Evolutionary conservation across 1,140 invertebrate species (phyloP).

Genomic region (Coenobita brevimanus): DNA sequence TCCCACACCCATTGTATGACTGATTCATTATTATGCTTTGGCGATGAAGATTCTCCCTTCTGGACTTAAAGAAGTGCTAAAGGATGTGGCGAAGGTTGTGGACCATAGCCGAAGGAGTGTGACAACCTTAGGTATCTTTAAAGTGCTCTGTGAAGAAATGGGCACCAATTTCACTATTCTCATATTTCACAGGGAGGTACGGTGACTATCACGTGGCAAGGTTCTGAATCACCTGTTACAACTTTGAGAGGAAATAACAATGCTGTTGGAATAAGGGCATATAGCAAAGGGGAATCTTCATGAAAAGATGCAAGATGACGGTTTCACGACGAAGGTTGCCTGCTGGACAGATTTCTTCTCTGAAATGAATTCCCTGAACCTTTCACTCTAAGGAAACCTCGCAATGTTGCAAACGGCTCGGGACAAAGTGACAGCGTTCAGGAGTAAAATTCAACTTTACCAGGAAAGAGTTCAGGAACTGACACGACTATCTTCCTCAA

Average conservation of each 20-base stretch:
- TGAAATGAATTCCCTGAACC: not conserved
- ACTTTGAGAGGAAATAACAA: slow-evolving; percentile 27
- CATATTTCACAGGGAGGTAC: slow-evolving; percentile 18
- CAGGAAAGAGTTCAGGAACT: not conserved
- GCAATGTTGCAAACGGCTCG: not conserved
- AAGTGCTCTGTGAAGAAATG: slow-evolving; percentile 19
- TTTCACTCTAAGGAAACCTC: not conserved
- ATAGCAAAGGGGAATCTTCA: slow-evolving; percentile 1
- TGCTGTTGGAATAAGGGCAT: slow-evolving; percentile 5
- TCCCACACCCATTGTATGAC: too few relatives aligned
- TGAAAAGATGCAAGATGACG: slow-evolving; percentile 21
- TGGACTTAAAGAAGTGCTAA: slow-evolving; percentile 18
- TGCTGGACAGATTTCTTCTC: not conserved
- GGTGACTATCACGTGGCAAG: slow-evolving; percentile 12
- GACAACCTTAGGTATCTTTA: slow-evolving; percentile 3
- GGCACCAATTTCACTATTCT: not conserved
- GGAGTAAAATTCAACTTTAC: too few relatives aligned
- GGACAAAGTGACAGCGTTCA: not conserved
- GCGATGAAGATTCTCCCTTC: not conserved
- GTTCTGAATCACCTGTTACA: slow-evolving; percentile 5
- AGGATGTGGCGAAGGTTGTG: not conserved
- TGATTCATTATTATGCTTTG: too few relatives aligned
- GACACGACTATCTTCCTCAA: slow-evolving; percentile 10
- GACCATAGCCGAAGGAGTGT: not conserved
- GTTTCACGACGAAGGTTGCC: slow-evolving; percentile 19